phyloP scores from a whole-genome alignment of 2,888 invertebrate genomes.

The Acanthopleura granulata region DNA sequence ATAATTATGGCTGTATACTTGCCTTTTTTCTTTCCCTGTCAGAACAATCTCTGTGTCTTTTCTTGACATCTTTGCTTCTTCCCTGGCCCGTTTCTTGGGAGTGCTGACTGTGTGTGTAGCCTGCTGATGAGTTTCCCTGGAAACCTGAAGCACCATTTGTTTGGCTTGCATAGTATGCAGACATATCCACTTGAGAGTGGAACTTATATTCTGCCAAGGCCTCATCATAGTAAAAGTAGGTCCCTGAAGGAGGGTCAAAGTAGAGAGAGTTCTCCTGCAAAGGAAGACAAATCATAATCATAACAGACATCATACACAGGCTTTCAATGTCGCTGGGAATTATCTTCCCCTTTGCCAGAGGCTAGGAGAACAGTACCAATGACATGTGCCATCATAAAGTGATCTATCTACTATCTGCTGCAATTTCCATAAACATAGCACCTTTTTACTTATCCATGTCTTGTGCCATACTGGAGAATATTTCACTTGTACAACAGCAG shows the following conservation, averaged over 20 bases:
- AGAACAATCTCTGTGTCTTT: constrained; percentile 20
- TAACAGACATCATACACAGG: too few relatives aligned
- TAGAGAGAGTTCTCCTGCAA: constrained; percentile 86
- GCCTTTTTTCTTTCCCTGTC: not conserved
- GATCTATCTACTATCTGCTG: too few relatives aligned
- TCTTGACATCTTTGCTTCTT: constrained; percentile 19
- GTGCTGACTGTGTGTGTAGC: not conserved
- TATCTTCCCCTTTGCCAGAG: too few relatives aligned
- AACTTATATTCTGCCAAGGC: constrained; percentile 71
- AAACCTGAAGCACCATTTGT: not conserved
- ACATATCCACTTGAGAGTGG: constrained; percentile 37
- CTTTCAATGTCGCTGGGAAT: too few relatives aligned
- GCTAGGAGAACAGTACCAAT: too few relatives aligned
- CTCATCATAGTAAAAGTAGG: constrained; percentile 86
- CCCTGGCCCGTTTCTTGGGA: constrained; percentile 17
- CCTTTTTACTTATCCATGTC: too few relatives aligned
- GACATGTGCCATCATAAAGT: too few relatives aligned
- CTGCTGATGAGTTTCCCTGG: not conserved
- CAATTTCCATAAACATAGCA: too few relatives aligned
- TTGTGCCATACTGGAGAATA: too few relatives aligned
- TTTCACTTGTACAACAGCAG: too few relatives aligned
- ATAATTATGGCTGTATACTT: too few relatives aligned
- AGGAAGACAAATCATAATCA: not conserved
- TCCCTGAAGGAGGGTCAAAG: constrained; percentile 88
- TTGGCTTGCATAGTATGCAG: constrained; percentile 18